Conservation (phyloP, 2,888 invertebrate genomes). For the Stegana nigrithorax region DNA sequence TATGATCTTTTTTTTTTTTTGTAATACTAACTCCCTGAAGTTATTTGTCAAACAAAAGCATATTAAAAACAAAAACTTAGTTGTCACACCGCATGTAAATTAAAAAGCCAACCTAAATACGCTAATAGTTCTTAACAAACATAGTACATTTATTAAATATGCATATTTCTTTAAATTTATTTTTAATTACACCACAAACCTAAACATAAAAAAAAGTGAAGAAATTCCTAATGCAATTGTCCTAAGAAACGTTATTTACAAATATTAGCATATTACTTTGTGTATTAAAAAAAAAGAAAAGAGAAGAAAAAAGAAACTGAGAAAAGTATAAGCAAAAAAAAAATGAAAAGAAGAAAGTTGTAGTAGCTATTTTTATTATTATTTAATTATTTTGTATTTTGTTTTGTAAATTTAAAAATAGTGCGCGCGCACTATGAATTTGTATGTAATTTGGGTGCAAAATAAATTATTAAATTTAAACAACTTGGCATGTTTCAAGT, state of each 20-base stretch:
- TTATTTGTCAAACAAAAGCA: constrained; percentile 1
- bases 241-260: background rate
- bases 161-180: background rate
- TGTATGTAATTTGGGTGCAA: constrained; percentile 5
- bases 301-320: too few relatives aligned
- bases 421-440: background rate
- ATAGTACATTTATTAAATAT: too few relatives aligned
- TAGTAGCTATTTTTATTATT: background rate
- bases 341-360: background rate
- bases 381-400: background rate
- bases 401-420: background rate
- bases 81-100: too few relatives aligned
- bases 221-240: too few relatives aligned
- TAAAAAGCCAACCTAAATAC: too few relatives aligned
- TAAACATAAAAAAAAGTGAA: background rate
- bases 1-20: background rate
- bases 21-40: background rate
- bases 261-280: background rate
- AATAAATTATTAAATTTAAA: constrained; percentile 5
- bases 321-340: too few relatives aligned
- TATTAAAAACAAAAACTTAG: too few relatives aligned
- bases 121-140: too few relatives aligned
- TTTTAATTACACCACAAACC: background rate
- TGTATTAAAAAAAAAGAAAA: background rate
- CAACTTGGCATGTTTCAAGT: too few relatives aligned